phyloP scores from a whole-genome alignment of 2,888 invertebrate genomes.

The Heliconius charithonia region DNA sequence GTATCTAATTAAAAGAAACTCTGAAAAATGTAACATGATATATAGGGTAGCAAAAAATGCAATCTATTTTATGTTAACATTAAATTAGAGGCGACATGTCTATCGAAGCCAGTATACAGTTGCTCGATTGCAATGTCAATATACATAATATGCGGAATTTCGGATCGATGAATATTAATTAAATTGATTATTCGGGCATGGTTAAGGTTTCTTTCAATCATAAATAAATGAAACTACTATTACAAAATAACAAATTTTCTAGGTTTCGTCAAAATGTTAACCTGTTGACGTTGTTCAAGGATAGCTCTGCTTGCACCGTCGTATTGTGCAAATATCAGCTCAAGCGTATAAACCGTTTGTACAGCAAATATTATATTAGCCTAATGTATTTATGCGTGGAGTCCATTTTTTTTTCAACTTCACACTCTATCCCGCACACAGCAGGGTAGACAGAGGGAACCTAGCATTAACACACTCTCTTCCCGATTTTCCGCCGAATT shows the following conservation, averaged over 20 bases:
- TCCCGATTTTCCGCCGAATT: too few relatives aligned
- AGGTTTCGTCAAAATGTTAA: constrained; percentile 65
- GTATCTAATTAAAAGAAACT: neutral
- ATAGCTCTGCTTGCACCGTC: constrained; percentile 61
- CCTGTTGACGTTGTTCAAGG: constrained; percentile 65
- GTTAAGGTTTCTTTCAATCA: constrained; percentile 61
- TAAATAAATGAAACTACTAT: constrained; percentile 14
- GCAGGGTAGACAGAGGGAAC: too few relatives aligned
- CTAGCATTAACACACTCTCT: too few relatives aligned
- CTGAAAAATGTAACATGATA: constrained; percentile 22
- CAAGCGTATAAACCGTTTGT: constrained; percentile 61
- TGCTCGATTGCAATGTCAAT: constrained; percentile 63
- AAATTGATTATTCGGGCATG: constrained; percentile 57
- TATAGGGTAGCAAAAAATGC: constrained; percentile 19
- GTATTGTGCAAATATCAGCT: constrained; percentile 64
- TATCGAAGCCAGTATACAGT: constrained; percentile 62
- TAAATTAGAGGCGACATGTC: constrained; percentile 59
- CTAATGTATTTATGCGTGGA: constrained; percentile 67
- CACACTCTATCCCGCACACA: too few relatives aligned
- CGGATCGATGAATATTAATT: constrained; percentile 53
- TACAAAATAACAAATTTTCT: constrained; percentile 56
- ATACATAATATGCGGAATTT: constrained; percentile 47
- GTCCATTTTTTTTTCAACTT: constrained; percentile 55
- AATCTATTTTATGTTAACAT: constrained; percentile 21
- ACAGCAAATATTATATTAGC: constrained; percentile 71